Conservation (phyloP, 2,113 vertebrate species). For the Sinosuthora webbiana region DNA sequence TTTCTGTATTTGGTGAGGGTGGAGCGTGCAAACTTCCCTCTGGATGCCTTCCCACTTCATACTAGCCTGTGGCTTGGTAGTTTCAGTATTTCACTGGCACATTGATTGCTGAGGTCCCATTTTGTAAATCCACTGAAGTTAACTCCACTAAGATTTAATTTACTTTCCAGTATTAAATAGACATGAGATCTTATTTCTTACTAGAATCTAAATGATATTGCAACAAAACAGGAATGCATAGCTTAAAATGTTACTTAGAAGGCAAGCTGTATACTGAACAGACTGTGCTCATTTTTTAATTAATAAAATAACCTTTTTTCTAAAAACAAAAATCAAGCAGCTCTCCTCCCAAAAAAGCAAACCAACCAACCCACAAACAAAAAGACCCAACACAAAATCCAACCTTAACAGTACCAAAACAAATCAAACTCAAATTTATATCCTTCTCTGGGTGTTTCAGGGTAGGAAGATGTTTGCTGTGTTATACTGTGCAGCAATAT, state of each 20-base stretch:
- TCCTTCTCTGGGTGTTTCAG: neutral
- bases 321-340: neutral
- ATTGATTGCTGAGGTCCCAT: neutral
- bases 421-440: neutral
- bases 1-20: neutral
- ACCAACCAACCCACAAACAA: neutral
- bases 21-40: neutral
- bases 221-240: neutral
- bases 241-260: neutral
- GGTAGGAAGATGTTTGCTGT: neutral
- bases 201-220: neutral
- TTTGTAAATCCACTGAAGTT: neutral
- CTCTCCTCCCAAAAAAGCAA: rapidly evolving
- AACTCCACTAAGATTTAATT: neutral
- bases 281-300: neutral
- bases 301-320: neutral
- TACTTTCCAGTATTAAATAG: neutral
- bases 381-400: neutral
- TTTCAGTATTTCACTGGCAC: neutral
- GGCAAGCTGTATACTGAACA: neutral
- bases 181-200: neutral
- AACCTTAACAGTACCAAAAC: neutral
- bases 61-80: neutral
- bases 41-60: neutral
- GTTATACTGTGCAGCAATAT: neutral